A percentile compares a stretch with the other conserved stretches of the same genome.
Conservation (phyloP, 2,797 vertebrate species). For the Sebastes steindachneri region DNA sequence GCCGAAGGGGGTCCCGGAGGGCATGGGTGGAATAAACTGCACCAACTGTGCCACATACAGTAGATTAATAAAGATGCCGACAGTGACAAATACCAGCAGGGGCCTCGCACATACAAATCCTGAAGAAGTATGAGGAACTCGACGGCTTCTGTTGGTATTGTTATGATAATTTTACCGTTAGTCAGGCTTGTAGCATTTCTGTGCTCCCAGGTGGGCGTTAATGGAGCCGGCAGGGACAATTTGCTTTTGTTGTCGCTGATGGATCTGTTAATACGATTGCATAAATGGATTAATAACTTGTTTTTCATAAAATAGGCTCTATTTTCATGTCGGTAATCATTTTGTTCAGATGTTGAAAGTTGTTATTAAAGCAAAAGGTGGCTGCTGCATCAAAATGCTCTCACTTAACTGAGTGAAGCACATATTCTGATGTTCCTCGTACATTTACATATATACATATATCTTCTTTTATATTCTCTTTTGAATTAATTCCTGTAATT, state of each 20-base stretch:
- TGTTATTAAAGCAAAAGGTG: background rate
- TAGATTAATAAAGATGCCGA: slow-evolving; percentile 20
- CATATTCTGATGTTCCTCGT: background rate
- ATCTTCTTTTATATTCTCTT: background rate
- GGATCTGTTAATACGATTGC: slow-evolving; percentile 50
- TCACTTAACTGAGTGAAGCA: background rate
- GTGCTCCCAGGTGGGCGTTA: slow-evolving; percentile 53
- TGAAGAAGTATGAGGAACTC: slow-evolving; percentile 22
- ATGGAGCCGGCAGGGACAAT: slow-evolving; percentile 47
- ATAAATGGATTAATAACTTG: slow-evolving; percentile 47
- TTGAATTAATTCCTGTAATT: background rate
- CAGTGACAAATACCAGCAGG: slow-evolving; percentile 6
- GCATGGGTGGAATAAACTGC: background rate
- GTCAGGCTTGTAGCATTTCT: slow-evolving; percentile 19
- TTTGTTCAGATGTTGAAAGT: slow-evolving; percentile 18
- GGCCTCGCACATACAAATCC: slow-evolving; percentile 9
- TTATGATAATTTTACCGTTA: slow-evolving; percentile 53
- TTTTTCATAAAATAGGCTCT: slow-evolving; percentile 11
- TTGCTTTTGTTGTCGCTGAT: slow-evolving; percentile 46
- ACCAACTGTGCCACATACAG: background rate
- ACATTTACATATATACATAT: background rate
- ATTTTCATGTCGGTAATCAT: slow-evolving; percentile 8
- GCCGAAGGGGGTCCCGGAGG: background rate
- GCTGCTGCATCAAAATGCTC: background rate
- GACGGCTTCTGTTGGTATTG: slow-evolving; percentile 14